Percentiles rank a stretch among this genome's conserved stretches.
Evolutionary conservation across 2,888 invertebrate species (phyloP).

Genomic region (Nasonovia ribisnigri): DNA sequence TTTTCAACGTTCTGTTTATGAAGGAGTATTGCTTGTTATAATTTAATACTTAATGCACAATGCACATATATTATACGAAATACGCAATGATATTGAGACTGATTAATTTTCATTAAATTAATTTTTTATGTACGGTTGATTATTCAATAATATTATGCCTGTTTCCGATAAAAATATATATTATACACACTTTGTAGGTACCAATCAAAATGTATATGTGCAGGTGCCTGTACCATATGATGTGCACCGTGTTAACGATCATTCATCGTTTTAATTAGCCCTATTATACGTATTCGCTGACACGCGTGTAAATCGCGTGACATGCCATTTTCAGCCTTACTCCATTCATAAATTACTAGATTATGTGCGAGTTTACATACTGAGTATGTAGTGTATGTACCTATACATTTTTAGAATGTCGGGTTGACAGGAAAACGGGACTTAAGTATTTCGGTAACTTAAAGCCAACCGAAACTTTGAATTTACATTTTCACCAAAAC

Average conservation of each 20-base stretch:
- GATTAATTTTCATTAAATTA: not conserved
- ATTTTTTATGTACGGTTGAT: not conserved
- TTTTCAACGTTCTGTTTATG: not conserved
- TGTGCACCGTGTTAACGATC: not conserved
- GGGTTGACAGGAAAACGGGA: conserved; percentile 25
- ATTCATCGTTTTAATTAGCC: conserved; percentile 3
- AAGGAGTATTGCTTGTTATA: not conserved
- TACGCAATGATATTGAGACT: not conserved
- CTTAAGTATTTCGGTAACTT: conserved; percentile 31
- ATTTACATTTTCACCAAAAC: conserved; percentile 59
- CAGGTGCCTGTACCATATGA: not conserved
- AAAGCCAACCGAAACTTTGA: conserved; percentile 44
- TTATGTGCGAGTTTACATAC: not conserved
- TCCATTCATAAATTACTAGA: conserved; percentile 21
- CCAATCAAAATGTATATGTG: not conserved
- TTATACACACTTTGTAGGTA: not conserved
- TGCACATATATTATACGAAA: not conserved
- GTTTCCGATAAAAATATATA: not conserved
- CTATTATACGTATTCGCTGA: not conserved
- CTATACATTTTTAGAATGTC: not conserved
- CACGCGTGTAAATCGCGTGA: not conserved
- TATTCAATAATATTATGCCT: not conserved
- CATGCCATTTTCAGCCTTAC: not conserved
- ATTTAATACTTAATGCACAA: not conserved
- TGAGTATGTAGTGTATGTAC: not conserved